Conservation (phyloP, 2,888 invertebrate species). For the Drosophila fungiperda region DNA sequence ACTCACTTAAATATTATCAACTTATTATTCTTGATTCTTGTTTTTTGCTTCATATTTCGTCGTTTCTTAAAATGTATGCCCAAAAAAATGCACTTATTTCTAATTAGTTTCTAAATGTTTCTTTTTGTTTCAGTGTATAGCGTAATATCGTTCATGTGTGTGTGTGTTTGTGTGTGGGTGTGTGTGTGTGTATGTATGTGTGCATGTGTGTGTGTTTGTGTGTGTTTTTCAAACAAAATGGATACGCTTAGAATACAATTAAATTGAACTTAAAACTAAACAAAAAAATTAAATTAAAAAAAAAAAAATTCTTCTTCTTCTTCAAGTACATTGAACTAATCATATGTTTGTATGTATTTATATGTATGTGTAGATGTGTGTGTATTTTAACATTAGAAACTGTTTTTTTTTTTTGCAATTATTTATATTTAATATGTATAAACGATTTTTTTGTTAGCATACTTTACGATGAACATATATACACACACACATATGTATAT, state of each 20-base stretch:
- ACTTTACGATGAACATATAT: slow-evolving; percentile 39
- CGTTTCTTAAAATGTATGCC: slow-evolving; percentile 58
- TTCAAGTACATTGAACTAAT: slow-evolving; percentile 58
- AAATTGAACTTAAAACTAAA: slow-evolving; percentile 75
- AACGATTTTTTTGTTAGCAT: slow-evolving; percentile 46
- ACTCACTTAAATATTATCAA: slow-evolving; percentile 71
- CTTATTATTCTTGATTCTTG: slow-evolving; percentile 46
- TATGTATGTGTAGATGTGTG: slow-evolving; percentile 20
- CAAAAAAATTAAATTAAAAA: slow-evolving; percentile 58
- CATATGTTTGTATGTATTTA: slow-evolving; percentile 11
- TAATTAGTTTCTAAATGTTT: slow-evolving; percentile 65
- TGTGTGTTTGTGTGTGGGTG: slow-evolving; percentile 19
- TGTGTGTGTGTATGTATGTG: slow-evolving; percentile 18
- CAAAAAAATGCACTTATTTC: slow-evolving; percentile 68
- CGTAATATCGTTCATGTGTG: slow-evolving; percentile 52
- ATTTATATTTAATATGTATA: slow-evolving; percentile 35
- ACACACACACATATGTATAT: slow-evolving; percentile 31
- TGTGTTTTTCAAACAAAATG: slow-evolving; percentile 70
- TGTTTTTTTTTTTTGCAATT: slow-evolving; percentile 16
- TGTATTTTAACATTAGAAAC: slow-evolving; percentile 46
- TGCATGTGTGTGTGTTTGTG: slow-evolving; percentile 17
- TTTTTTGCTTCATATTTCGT: slow-evolving; percentile 7
- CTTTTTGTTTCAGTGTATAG: slow-evolving; percentile 46
- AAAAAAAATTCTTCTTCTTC: slow-evolving; percentile 24
- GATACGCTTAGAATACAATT: slow-evolving; percentile 72